Evolutionary conservation across 2,113 vertebrate species (phyloP), one percentile per base, ranked within the genome.

Genomic region (Salvelinus namaycush): DNA sequence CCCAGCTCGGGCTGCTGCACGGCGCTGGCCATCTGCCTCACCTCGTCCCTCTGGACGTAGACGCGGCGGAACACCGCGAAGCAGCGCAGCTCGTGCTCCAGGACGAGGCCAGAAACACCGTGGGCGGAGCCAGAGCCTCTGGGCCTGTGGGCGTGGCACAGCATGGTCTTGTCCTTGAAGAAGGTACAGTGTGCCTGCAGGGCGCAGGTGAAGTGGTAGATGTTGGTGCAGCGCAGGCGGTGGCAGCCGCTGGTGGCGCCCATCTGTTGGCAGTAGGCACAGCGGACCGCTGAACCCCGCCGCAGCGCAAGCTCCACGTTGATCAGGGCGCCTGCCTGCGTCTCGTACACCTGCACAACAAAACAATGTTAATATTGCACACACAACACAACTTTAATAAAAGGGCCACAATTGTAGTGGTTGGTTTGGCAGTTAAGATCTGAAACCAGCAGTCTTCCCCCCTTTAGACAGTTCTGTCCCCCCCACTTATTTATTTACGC

Each of bases 101-200:
- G 93, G 12, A 92, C 87, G 9, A 90, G 86, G 13, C 92, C 89
- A 0, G 87, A 80, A 14, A 87, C 81, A 49, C 96, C 96, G 81
- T 96, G 94, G 64, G 92, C 86, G 8, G 90, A 86, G 16, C 92
- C 90, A 0, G 87, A 80, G 14, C 88, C 81, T 49, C 96, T 96
- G 82, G 97, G 97, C 88, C 96, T 95, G 92, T 99, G 97, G 91
- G 96, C 92, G 79, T 97, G 97, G 85, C 97, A 99, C 66, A 99
- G 95, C 97, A 99, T 97, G 60, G 97, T 99, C 90, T 99, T 99
- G 88, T 99, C 97, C 89, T 98, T 99, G 83, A 99, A 99, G 91
- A 99, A 99, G 89, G 96, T 99, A 93, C 97, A 99, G 81, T 97
- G 97, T 85, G 96, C 97, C 92, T 96, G 96, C 87, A 97, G 94